Percentiles rank a stretch among this genome's conserved stretches.
Conservation (phyloP, 2,797 vertebrate species). For the Crotalus adamanteus region DNA sequence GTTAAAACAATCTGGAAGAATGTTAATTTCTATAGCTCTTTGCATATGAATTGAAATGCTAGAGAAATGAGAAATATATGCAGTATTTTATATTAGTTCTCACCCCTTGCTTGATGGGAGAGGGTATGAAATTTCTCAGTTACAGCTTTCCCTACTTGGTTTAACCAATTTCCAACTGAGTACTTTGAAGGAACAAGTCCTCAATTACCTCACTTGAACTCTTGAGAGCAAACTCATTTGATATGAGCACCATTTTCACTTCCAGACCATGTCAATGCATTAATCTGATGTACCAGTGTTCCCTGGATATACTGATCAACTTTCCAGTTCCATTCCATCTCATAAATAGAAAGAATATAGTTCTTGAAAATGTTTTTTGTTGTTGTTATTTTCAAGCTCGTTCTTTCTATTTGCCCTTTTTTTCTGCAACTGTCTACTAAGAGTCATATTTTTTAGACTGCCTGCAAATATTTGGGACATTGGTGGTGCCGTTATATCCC, state of each 20-base stretch:
- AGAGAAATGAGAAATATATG: background rate
- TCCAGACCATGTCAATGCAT: constrained; percentile 1
- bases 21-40: background rate
- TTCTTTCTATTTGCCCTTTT: background rate
- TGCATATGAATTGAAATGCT: background rate
- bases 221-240: background rate
- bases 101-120: background rate
- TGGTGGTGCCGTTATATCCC: background rate
- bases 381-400: background rate
- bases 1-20: constrained; percentile 3
- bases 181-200: background rate
- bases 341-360: background rate
- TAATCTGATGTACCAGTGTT: background rate
- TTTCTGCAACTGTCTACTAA: background rate
- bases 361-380: background rate
- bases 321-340: background rate
- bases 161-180: constrained; percentile 1
- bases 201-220: background rate
- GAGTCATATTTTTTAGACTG: background rate
- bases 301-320: background rate
- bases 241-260: background rate
- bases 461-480: background rate
- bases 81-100: background rate
- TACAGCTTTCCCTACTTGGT: background rate
- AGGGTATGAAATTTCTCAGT: background rate